Base-by-base conservation (phyloP, 2,797 vertebrate genomes). In the Tokudaia muenninki region DNA sequence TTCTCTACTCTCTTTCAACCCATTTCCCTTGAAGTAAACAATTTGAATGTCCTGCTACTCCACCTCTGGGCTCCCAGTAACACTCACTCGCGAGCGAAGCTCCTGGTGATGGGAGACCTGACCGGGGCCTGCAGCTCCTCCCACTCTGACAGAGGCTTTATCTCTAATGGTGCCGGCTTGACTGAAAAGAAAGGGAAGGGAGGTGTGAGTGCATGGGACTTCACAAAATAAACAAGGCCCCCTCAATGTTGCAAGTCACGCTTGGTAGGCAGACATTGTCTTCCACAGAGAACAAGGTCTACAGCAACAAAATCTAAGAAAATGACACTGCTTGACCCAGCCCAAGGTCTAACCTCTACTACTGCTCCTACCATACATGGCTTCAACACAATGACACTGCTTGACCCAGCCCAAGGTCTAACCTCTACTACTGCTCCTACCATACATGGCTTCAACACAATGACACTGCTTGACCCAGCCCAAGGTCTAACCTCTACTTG, bases 31-130 rank as follows among this genome's bases (percentile, higher is more conserved):
- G 37, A 80, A 70, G 80, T 6, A 0, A 91, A 52, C 2, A 74
- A 93, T 19, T 55, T 26, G 55, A 70, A 57, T 31, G 77, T 57
- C 65, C 37, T 6, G 21, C 41, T 65, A 65, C 12, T 67, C 34
- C 29, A 21, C 63, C 24, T 55, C 44, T 0, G 0, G 70, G 77
- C 83, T 79, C 57, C 65, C 75, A 91, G 74, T 26, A 87, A 91
- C 93, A 99, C 99, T 99, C 99, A 99, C 99, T 99, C 99, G 98
- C 99, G 99, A 97, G 99, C 99, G 95, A 99, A 99, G 97, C 99
- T 99, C 98, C 99, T 99, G 31, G 99, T 99, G 98, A 99, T 99
- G 9, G 99, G 99, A 57, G 99, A 99, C 98, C 99, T 99, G 79
- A 99, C 99, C 1, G 99, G 99, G 63, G 99, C 99, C 89, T 99